A percentile compares a stretch with the other conserved stretches of the same genome.
phyloP scores from a whole-genome alignment of 2,888 invertebrate genomes.

The Hymenopus coronatus region DNA sequence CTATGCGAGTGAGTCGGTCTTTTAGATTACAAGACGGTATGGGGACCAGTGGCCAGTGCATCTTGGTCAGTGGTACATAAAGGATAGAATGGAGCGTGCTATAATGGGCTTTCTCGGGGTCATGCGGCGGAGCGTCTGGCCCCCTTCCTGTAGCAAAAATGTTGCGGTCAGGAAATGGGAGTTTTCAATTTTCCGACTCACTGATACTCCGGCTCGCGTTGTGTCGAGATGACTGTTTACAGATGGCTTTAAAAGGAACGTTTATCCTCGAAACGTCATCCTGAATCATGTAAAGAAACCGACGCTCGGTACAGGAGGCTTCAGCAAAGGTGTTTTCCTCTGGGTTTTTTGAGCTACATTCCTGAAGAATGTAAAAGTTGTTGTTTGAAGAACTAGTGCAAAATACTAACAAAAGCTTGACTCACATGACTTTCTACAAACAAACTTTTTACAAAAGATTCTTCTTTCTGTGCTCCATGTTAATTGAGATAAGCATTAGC shows the following conservation, averaged over 20 bases:
- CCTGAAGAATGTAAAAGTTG: too few species aligned
- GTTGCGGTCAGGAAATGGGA: neutral
- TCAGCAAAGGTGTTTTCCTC: neutral
- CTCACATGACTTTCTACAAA: too few species aligned
- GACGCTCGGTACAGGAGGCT: neutral
- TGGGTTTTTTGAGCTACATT: too few species aligned
- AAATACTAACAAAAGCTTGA: too few species aligned
- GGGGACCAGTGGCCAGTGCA: neutral
- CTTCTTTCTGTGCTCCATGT: too few species aligned
- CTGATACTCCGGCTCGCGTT: neutral
- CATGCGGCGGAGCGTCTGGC: neutral
- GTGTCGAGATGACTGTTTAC: neutral
- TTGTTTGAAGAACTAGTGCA: too few species aligned
- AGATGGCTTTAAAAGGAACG: neutral
- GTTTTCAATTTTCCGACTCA: neutral
- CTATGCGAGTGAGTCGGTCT: neutral
- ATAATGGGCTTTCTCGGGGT: neutral
- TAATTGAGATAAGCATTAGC: too few species aligned
- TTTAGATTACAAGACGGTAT: neutral
- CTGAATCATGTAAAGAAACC: neutral
- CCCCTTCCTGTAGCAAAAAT: neutral
- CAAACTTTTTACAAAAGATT: too few species aligned
- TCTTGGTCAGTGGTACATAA: slow-evolving; percentile 3
- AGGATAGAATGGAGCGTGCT: neutral
- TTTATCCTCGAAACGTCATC: neutral